Evolutionary conservation across 2,113 vertebrate species (phyloP), one percentile per base, ranked within the genome.

Genomic region (Dolichotis patagonum): DNA sequence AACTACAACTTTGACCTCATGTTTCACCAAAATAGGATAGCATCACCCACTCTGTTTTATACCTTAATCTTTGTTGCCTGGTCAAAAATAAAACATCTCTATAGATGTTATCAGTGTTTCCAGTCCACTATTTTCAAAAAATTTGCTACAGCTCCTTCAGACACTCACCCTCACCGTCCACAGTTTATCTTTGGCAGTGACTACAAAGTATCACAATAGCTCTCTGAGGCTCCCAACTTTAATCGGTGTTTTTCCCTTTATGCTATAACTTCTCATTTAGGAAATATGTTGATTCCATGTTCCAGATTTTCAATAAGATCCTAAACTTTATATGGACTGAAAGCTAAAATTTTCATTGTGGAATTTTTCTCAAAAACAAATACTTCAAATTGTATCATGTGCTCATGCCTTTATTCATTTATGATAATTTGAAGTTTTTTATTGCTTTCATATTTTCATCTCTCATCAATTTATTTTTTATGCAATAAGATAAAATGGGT

Each of bases 41-140:
- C 63, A 90, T 14, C 90, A 56, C 38, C 41, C 75, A 65, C 8
- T 95, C n/a, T 91, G 58, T 85, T 43, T 43, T 80, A 12, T 90
- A 58, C 19, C 49, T 69, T 95, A 90, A 89, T 80, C 87, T 94
- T 75, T 63, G 43, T 62, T 35, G 87, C 38, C 77, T 22, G 10
- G 11, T 77, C 60, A 91, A 91, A 97, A 96, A 80, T 92, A 96
- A 95, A 94, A 83, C 32, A 86, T 30, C 13, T 96, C 96, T 93
- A 96, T 88, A 54, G 49, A 43, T 84, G 35, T 35, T 56, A 96
- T 96, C 75, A 87, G 82, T 90, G 62, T 41, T 89, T 86, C 56
- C 3, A 90, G 69, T 43, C 17, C 58, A 90, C 41, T 88, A 30
- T 89, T 85, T 90, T 62, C 5, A 17, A 88, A 81, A 82, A 94